A percentile compares a stretch with the other conserved stretches of the same genome.
Conservation (phyloP, 2,888 invertebrate species). For the Operophtera brumata region DNA sequence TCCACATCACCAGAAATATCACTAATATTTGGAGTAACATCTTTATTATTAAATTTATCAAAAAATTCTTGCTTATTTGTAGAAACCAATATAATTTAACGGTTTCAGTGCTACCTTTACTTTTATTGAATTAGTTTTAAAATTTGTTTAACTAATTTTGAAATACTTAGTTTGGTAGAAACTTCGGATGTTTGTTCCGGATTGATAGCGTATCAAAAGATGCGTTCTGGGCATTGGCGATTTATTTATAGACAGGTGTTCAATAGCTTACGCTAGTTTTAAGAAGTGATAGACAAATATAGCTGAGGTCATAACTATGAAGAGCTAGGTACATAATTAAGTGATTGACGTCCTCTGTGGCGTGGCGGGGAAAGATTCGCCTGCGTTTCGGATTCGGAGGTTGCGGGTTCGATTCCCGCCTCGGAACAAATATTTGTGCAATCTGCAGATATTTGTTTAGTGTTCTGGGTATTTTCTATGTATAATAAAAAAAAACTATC, state of each 20-base stretch:
- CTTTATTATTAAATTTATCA: not conserved
- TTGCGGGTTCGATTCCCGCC: no score
- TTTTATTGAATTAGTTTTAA: no score
- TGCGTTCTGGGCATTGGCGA: not conserved
- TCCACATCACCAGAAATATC: constrained; percentile 22
- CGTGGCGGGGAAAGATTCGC: no score
- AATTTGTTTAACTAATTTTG: no score
- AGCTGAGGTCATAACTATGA: not conserved
- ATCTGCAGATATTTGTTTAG: no score
- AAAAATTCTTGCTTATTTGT: not conserved
- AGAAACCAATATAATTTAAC: not conserved
- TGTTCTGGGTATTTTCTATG: no score
- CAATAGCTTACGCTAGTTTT: not conserved
- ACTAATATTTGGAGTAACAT: constrained; percentile 20
- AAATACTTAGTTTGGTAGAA: no score
- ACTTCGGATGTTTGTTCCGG: no score
- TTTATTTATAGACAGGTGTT: not conserved
- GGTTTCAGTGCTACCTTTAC: not conserved
- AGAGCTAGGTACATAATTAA: not conserved
- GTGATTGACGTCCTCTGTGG: no score
- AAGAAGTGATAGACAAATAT: not conserved
- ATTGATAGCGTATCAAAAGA: not conserved
- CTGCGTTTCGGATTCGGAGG: no score
- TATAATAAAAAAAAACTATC: no score
- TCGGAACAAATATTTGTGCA: no score